Base-by-base conservation (phyloP, 1,140 invertebrate genomes). In the Eubasilissa regina region DNA sequence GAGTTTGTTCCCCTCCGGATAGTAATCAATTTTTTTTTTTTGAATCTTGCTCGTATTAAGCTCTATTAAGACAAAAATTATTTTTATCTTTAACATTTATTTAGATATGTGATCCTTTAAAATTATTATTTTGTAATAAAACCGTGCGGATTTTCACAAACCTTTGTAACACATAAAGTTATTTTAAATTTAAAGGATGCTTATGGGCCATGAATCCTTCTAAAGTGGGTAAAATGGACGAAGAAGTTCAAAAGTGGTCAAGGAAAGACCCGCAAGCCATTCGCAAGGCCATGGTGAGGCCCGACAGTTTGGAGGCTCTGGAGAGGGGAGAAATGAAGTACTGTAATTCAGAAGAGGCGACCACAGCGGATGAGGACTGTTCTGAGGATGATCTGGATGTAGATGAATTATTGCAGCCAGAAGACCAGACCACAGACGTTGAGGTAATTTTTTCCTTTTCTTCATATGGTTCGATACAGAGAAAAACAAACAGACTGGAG, bases 141-240 rank as follows among this genome's bases (percentile, higher is more conserved):
- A n/a, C n/a, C n/a, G n/a, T n/a, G n/a, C n/a, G n/a, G n/a, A n/a
- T n/a, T n/a, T n/a, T n/a, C n/a, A n/a, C n/a, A n/a, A n/a, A n/a
- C n/a, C n/a, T n/a, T n/a, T n/a, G n/a, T n/a, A n/a, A n/a, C n/a
- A n/a, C n/a, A n/a, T n/a, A n/a, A n/a, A n/a, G n/a, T 55, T 35
- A 68, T 44, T 13, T 15, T 43, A 58, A 56, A n/a, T 58, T 82
- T 80, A 4, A 80, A 89, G 88, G 97, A 4, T 99, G 97, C 85
- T 90, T 98, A 70, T 99, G 98, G 98, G 97, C 97, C 0, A 96
- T 99, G 90, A 98, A 98, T 90, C 97, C 97, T 0, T 94, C 94
- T 13, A 98, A 98, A 87, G 93, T 97, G 15, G 92, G 93, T 21
- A 99, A 99, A 90, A 98, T 99, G 97, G 97, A 98, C 83, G 97